These are phyloP conservation scores for Alosa alosa DNA, from an alignment of 2,113 vertebrate genomes.

Conservation along the genomic window DNA sequence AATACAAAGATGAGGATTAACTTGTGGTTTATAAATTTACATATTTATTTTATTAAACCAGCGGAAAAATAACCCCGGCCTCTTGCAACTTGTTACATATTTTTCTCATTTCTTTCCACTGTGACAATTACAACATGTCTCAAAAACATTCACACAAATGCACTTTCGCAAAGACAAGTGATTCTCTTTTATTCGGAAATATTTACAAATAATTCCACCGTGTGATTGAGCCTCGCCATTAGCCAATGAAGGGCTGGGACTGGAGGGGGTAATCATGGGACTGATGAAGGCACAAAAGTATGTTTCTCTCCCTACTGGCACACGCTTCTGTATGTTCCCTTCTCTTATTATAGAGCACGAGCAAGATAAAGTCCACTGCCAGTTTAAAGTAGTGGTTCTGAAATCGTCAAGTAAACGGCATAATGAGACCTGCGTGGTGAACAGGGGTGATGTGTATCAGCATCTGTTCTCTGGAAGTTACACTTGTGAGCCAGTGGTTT, in stretches of 20 bases:
- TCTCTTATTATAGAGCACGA: not conserved
- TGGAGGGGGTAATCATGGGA: not conserved
- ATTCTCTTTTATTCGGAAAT: slow-evolving; percentile 6
- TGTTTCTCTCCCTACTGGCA: not conserved
- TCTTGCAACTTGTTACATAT: not conserved
- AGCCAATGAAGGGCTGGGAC: not conserved
- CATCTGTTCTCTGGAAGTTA: not conserved
- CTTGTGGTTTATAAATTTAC: not conserved
- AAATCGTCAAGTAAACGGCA: not conserved
- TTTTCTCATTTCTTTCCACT: not conserved
- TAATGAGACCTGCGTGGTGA: not conserved
- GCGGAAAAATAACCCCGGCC: not conserved
- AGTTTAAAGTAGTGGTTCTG: not conserved
- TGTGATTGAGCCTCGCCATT: not conserved
- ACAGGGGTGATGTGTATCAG: not conserved
- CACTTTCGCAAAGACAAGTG: not conserved
- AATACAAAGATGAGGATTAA: not conserved
- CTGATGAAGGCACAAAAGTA: slow-evolving; percentile 14
- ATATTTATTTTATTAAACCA: not conserved
- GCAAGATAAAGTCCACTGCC: not conserved
- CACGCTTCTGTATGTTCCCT: not conserved
- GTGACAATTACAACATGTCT: not conserved
- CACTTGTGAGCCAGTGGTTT: not conserved
- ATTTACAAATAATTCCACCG: slow-evolving; percentile 9
- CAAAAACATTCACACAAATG: not conserved